These are phyloP conservation scores for Sericinus montela DNA, from an alignment of 2,888 invertebrate species.

Conservation along the genomic window DNA sequence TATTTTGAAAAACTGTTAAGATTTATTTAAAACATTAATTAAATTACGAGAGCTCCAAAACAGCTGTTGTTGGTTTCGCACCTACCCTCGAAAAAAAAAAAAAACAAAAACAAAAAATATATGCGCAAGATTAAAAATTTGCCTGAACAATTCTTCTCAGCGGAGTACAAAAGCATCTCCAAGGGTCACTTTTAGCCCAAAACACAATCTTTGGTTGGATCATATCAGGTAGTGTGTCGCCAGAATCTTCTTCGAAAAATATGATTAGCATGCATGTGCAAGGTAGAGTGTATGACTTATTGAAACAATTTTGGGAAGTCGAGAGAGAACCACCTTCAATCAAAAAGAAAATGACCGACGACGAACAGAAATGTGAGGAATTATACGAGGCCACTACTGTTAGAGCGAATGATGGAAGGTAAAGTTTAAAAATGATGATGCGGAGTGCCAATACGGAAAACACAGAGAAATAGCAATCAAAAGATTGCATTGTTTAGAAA, in stretches of 20 bases:
- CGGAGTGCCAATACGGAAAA: constrained; percentile 21
- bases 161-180: too few species aligned
- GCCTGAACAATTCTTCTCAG: too few species aligned
- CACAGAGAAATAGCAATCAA: constrained; percentile 19
- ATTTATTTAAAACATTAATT: too few species aligned
- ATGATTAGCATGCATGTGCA: constrained; percentile 19
- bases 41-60: too few species aligned
- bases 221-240: constrained; percentile 20
- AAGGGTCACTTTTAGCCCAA: constrained; percentile 16
- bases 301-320: constrained; percentile 22
- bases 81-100: too few species aligned
- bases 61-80: too few species aligned
- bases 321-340: constrained; percentile 17
- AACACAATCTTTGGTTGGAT: constrained; percentile 28
- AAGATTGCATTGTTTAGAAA: constrained; percentile 22
- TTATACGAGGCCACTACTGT: constrained; percentile 23
- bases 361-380: constrained; percentile 14
- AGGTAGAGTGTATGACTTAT: constrained; percentile 17
- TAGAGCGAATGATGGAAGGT: constrained; percentile 20
- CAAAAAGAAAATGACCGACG: constrained; percentile 5
- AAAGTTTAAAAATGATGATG: constrained; percentile 3
- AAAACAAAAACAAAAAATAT: too few species aligned
- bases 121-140: too few species aligned
- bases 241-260: background rate
- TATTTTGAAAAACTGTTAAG: too few species aligned